Base-by-base conservation (phyloP, 2,888 invertebrate genomes). In the Amiota communis region DNA sequence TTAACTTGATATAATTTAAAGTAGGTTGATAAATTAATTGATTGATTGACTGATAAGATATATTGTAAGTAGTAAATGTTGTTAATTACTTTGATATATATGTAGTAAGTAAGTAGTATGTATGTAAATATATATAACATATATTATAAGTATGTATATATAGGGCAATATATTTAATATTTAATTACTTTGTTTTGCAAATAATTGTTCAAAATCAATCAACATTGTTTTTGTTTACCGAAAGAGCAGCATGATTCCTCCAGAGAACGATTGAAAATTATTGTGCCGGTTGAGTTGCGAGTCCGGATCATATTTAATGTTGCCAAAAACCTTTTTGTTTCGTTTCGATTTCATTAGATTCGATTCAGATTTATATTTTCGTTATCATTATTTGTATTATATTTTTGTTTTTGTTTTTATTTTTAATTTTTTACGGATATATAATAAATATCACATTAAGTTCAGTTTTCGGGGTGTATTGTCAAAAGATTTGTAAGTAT, bases 251-350 rank as follows among this genome's bases (percentile, higher is more conserved):
- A 97, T 94, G 90, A 97, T 93, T 90, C 95, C 95, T 91, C 95
- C 94, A 92, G 95, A 94, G 93, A 97, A 97, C 89, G 95, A 94
- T 91, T 96, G 94, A 93, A 97, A 97, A 93, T 97, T 97, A 93
- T 97, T 97, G 93, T 97, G 97, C 88, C 96, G 93, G 92, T 95
- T 96, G 91, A 97, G 95, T 90, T 95, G 94, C 88, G 94, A 93
- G 89, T 93, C 93, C 89, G 96, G 94, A 91, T 95, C 94, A 91
- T 95, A 93, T 91, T 92, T 93, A 91, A 97, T 95, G 93, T 96
- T 97, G 91, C 97, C 97, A 92, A 97, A 97, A 90, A 97, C 95
- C 96, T 96, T 92, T 84, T 84, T 75, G 77, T 85, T 86, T 76
- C 71, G 70, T 84, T 64, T 64, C 15, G 6, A 57, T 15, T 46